Base-by-base conservation (phyloP, 1,140 invertebrate species). In the Anadara kagoshimensis region DNA sequence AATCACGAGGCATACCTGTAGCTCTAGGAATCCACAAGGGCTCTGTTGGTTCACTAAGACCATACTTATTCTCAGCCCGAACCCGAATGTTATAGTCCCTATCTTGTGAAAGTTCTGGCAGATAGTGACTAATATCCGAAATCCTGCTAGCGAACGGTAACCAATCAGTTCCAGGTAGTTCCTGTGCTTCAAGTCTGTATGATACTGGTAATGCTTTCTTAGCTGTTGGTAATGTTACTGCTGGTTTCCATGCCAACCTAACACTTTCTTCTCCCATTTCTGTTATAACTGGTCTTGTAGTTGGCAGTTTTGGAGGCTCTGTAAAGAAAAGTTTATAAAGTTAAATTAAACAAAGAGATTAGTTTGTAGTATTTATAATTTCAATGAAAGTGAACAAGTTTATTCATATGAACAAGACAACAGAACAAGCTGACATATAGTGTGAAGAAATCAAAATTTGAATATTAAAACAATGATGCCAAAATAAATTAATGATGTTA, bases 21-120 rank as follows among this genome's bases (percentile, higher is more conserved):
- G 85, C 85, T 72, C 84, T 82, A 7, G 83, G 84, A 51, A 87
- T 69, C 81, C 83, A 85, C 5, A 87, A 67, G 29, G 85, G 72
- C 47, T 81, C 77, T 12, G 85, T 83, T 0, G 85, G 84, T 57
- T 84, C 84, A 71, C 85, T 87, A 47, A 84, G 62, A 12, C 86
- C 86, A 64, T 82, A 86, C 26, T 85, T 79, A 58, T 82, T 86
- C 63, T 87, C 83, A n/a, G 86, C 86, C 36, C 86, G 57, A 11
- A 87, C 81, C 22, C 86, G 45, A 61, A 87, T 78, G 67, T 83
- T 82, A 70, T 84, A 87, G 67, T 87, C 86, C 53, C 81, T 54
- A 51, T 83, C 82, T 26, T 70, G 63, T 18, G 75, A 74, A 20
- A 87, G 76, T 26, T 85, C 82, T 11, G 84, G 78, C 16, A 87